A percentile compares a stretch with the other conserved stretches of the same genome.
These are phyloP conservation scores for Platerodrilus igneus DNA, from an alignment of 2,888 invertebrate species.

Conservation along the genomic window DNA sequence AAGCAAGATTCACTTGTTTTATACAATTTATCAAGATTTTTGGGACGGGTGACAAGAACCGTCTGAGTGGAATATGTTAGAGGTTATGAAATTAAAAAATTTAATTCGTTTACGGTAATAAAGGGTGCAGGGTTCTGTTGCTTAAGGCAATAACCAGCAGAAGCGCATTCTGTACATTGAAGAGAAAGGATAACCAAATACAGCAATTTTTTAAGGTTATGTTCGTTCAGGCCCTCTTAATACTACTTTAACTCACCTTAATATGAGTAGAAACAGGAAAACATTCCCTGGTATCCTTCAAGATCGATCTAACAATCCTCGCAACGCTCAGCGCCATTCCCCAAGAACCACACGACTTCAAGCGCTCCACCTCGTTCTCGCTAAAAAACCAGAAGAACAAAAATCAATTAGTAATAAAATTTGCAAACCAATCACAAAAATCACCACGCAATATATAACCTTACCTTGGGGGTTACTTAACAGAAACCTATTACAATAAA, in stretches of 20 bases:
- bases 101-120: too few relatives aligned
- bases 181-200: too few relatives aligned
- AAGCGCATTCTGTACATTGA: too few relatives aligned
- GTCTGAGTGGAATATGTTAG: too few relatives aligned
- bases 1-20: too few relatives aligned
- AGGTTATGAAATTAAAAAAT: too few relatives aligned
- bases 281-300: conserved; percentile 66
- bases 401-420: neutral
- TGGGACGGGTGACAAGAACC: too few relatives aligned
- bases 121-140: too few relatives aligned
- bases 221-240: too few relatives aligned
- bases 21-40: too few relatives aligned
- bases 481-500: conserved; percentile 7
- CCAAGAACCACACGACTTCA: conserved; percentile 86
- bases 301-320: conserved; percentile 61
- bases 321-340: conserved; percentile 76
- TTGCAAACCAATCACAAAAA: conserved; percentile 6
- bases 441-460: conserved; percentile 12
- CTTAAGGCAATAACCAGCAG: too few relatives aligned
- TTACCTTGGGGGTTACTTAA: neutral
- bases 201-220: too few relatives aligned
- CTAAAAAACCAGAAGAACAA: conserved; percentile 45
- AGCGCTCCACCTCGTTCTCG: conserved; percentile 75
- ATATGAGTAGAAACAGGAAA: conserved; percentile 74
- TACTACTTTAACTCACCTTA: conserved; percentile 51